A percentile compares a stretch with the other conserved stretches of the same genome.
Evolutionary conservation across 2,113 vertebrate genomes (phyloP).

Genomic region (Catharus minimus): DNA sequence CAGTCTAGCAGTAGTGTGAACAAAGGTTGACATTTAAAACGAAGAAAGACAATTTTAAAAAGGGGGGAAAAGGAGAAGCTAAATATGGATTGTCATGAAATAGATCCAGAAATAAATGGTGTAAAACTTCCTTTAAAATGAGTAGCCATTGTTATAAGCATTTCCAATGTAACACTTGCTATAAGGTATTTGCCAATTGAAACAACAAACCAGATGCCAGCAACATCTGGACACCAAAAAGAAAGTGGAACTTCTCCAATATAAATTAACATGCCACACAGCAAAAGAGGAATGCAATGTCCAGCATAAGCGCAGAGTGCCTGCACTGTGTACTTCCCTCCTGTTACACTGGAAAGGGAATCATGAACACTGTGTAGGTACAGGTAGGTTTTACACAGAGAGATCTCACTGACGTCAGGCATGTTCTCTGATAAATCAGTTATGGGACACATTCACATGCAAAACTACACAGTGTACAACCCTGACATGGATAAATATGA

Average conservation of each 20-base stretch:
- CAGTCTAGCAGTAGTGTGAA: background rate
- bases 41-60: background rate
- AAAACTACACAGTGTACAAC: background rate
- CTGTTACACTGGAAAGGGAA: background rate
- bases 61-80: background rate
- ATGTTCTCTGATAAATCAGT: background rate
- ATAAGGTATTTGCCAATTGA: background rate
- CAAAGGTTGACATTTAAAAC: background rate
- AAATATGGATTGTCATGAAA: background rate
- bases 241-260: background rate
- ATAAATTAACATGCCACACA: background rate
- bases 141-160: background rate
- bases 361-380: background rate
- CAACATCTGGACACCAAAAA: conserved; percentile 28
- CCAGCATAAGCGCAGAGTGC: background rate
- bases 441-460: background rate
- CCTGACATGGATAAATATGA: background rate
- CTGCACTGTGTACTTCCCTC: background rate
- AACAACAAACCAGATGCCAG: conserved; percentile 23
- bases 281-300: background rate
- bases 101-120: background rate
- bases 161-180: background rate
- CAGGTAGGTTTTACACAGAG: background rate
- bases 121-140: background rate
- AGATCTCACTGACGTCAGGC: background rate